phyloP scores from a whole-genome alignment of 2,888 invertebrate species.

The Nipponacmea schrenckii region DNA sequence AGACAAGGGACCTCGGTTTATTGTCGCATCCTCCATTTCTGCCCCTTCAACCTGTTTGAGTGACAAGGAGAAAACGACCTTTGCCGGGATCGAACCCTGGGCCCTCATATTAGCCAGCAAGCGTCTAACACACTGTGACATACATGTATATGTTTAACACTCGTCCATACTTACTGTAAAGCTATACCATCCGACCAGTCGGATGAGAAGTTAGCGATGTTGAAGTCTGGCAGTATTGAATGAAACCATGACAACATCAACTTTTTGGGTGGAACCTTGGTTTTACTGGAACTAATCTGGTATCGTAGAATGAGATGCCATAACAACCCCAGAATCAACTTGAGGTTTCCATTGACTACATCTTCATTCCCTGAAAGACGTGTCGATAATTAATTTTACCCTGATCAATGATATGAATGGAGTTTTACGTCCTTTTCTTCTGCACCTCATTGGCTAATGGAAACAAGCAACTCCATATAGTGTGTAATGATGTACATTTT shows the following conservation, averaged over 20 bases:
- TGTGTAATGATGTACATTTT: too few relatives aligned
- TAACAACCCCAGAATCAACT: slow-evolving; percentile 93
- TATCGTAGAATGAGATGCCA: slow-evolving; percentile 99
- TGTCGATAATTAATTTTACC: neutral
- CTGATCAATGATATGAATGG: neutral
- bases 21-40: too few relatives aligned
- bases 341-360: slow-evolving; percentile 96
- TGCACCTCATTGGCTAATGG: too few relatives aligned
- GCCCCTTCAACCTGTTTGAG: too few relatives aligned
- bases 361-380: slow-evolving; percentile 86
- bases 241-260: slow-evolving; percentile 94
- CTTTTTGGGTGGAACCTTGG: slow-evolving; percentile 93
- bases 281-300: slow-evolving; percentile 95
- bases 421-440: neutral
- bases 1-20: too few relatives aligned
- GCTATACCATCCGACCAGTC: slow-evolving; percentile 98
- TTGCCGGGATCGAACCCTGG: too few relatives aligned
- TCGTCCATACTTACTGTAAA: slow-evolving; percentile 71
- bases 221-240: slow-evolving; percentile 71
- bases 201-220: slow-evolving; percentile 84
- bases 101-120: too few relatives aligned
- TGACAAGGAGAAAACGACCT: too few relatives aligned
- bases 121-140: too few relatives aligned
- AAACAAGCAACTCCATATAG: too few relatives aligned
- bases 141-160: too few relatives aligned